Base-by-base conservation (phyloP, 2,113 vertebrate genomes). In the Oxygymnocypris stewartii region DNA sequence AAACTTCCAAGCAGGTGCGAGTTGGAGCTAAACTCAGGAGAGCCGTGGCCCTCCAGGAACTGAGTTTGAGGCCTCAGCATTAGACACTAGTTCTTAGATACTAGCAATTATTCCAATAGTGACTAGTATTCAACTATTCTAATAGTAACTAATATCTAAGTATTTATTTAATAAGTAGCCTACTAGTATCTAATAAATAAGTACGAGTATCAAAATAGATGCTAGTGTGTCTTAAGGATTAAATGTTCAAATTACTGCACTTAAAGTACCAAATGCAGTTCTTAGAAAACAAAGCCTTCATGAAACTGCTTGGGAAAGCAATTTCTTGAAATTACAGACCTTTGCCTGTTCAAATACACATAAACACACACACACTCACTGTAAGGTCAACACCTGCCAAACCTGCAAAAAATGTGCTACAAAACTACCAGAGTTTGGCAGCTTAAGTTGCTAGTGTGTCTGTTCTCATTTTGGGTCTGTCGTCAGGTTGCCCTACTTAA, bases 401-500 rank as follows among this genome's bases (percentile, higher is more conserved):
- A 23, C 31, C 42, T 11, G 49, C n/a, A 80, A 57, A 79, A 51
- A 42, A 11, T 31, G 2, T 40, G 14, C 63, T 23, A 25, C 4
- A 51, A 51, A 49, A 75, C 67, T 59, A 85, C 79, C 37, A 8
- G 10, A 31, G 61, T 54, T 35, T 35, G 65, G 69, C 59, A 69
- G 73, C 35, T 51, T 82, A 47, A 77, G 25, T 28, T 80, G 1
- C 18, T 14, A n/a, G 47, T 18, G 85, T 59, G 61, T 31, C 37
- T 65, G 79, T 47, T 65, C 67, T 86, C 6, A 49, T 63, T 87
- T 77, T 20, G 16, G 79, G 35, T 65, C 40, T 63, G 40, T 73
- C 16, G 63, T 86, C 87, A 61, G 57, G 79, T 82, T 86, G 84
- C 63, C 84, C 84, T 88, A 88, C 82, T 73, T 67, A 77, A 75